Evolutionary conservation across 1,140 invertebrate genomes (phyloP).

Genomic region (Elymnias hypermnestra): DNA sequence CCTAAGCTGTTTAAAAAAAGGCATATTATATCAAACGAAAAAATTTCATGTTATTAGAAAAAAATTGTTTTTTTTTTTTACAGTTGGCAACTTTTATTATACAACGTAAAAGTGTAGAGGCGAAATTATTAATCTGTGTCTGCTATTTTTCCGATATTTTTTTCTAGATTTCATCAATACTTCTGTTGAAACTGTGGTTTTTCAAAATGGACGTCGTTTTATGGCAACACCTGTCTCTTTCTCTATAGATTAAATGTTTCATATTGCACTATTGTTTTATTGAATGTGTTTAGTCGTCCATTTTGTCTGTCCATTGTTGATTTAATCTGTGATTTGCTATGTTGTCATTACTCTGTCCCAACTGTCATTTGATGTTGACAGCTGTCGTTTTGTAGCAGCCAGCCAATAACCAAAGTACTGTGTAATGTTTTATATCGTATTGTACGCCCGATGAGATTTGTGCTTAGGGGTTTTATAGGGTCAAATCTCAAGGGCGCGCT

Average conservation of each 20-base stretch:
- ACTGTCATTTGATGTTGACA: constrained; percentile 3
- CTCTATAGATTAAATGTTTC: neutral
- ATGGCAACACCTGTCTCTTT: neutral
- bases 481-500: constrained; percentile 13
- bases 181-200: neutral
- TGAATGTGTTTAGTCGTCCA: neutral
- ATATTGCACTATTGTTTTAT: neutral
- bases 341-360: constrained; percentile 1
- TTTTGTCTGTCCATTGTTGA: constrained; percentile 1
- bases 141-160: constrained; percentile 5
- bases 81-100: too few relatives aligned
- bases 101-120: constrained; percentile 3
- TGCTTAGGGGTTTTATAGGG: neutral
- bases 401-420: constrained; percentile 34
- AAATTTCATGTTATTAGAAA: too few relatives aligned
- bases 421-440: constrained; percentile 23
- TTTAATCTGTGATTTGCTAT: constrained; percentile 6
- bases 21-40: too few relatives aligned
- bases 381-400: constrained; percentile 22
- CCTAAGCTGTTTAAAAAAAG: too few relatives aligned
- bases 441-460: constrained; percentile 13
- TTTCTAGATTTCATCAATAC: neutral
- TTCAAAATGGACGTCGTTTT: neutral
- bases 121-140: constrained; percentile 8
- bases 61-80: too few relatives aligned